These are phyloP conservation scores for Danio aesculapii DNA, from an alignment of 2,797 vertebrate genomes.

Conservation along the genomic window DNA sequence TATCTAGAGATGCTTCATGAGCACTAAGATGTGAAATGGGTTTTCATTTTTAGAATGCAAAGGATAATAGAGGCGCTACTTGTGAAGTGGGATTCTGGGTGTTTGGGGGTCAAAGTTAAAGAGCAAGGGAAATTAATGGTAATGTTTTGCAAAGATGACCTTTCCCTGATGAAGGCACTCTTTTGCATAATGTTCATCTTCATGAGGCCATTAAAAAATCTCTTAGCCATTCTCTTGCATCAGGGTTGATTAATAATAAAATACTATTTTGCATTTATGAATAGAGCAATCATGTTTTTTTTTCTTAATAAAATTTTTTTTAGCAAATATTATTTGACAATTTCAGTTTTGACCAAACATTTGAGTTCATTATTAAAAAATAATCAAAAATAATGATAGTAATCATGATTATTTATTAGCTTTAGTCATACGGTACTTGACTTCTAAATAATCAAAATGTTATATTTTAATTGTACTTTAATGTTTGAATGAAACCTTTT, in stretches of 20 bases:
- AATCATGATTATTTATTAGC: too few species aligned
- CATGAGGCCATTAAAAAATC: background rate
- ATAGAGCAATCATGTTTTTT: background rate
- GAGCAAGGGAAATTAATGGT: background rate
- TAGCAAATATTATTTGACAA: background rate
- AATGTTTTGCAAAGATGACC: constrained; percentile 1
- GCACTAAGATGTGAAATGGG: background rate
- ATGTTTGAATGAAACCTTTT: background rate
- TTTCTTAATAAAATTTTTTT: background rate
- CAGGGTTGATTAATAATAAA: background rate
- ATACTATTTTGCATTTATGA: background rate
- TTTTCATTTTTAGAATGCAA: background rate
- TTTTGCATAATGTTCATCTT: constrained; percentile 16
- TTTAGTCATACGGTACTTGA: too few species aligned
- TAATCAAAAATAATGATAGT: too few species aligned
- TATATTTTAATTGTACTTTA: too few species aligned
- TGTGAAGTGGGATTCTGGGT: background rate
- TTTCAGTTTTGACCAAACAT: background rate
- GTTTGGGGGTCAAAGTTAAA: constrained; percentile 6
- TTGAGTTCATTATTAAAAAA: too few species aligned
- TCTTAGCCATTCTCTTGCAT: background rate
- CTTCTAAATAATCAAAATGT: too few species aligned
- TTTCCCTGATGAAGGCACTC: background rate
- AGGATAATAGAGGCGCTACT: background rate
- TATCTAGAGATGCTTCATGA: background rate